A percentile compares a stretch with the other conserved stretches of the same genome.
These are phyloP conservation scores for Ormia ochracea DNA, from an alignment of 2,888 invertebrate genomes.

Conservation along the genomic window DNA sequence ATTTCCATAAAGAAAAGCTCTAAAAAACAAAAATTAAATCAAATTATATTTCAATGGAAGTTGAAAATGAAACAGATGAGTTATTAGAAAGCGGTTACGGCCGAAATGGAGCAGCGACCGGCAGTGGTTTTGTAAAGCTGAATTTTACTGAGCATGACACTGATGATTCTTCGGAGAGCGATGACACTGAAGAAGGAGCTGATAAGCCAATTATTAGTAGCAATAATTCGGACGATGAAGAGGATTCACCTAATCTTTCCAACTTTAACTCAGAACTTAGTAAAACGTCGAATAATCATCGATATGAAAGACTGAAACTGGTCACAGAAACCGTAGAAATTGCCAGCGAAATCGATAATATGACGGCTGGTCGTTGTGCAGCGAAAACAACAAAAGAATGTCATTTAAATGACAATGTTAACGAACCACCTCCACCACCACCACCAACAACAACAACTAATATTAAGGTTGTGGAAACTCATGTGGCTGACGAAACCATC, in stretches of 20 bases:
- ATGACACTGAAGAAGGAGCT: conserved; percentile 45
- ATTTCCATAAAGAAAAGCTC: neutral
- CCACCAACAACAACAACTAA: conserved; percentile 7
- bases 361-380: neutral
- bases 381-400: conserved; percentile 15
- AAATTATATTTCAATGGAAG: conserved; percentile 37
- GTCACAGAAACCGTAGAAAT: conserved; percentile 56
- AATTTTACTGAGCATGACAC: conserved; percentile 3
- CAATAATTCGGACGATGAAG: conserved; percentile 42
- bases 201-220: conserved; percentile 33
- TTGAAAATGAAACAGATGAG: conserved; percentile 49
- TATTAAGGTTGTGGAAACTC: conserved; percentile 46
- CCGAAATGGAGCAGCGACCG: neutral
- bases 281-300: conserved; percentile 2
- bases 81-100: conserved; percentile 33
- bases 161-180: conserved; percentile 38
- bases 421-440: no score
- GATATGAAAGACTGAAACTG: conserved; percentile 17
- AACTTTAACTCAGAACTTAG: conserved; percentile 23
- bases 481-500: conserved; percentile 30
- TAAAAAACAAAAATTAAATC: neutral
- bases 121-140: conserved; percentile 14
- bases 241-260: conserved; percentile 28
- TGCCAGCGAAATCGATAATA: conserved; percentile 57
- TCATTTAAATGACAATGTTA: conserved; percentile 44